Base-by-base conservation (phyloP, 2,797 vertebrate species). In the Sebastes hopkinsi region DNA sequence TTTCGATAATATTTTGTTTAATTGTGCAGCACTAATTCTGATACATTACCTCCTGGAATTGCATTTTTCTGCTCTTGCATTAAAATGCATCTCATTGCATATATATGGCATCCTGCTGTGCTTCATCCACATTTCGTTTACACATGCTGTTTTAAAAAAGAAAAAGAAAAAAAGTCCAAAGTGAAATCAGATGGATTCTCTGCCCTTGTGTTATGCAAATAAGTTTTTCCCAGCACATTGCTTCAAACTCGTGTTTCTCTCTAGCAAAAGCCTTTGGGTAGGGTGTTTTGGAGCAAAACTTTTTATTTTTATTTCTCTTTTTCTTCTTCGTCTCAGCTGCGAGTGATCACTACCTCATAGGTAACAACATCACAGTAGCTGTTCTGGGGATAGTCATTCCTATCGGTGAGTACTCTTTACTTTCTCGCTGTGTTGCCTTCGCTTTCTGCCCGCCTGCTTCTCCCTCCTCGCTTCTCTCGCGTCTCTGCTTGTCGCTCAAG, bases 301-400 rank as follows among this genome's bases (percentile, higher is more conserved):
- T 85, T 68, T 50, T 18, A 29, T 67, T n/a, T 56, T 18, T 77
- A 14, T 50, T 38, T 62, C 16, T 38, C 25, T 80, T 62, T 60
- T 55, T 75, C 29, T 83, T 14, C 73, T 88, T 69, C 67, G 7
- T 81, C 95, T 18, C 95, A 99, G 97, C 97, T 90, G 96, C 96
- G 18, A 97, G 96, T 75, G 96, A 96, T 85, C 96, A 95, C 59
- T 95, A 96, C 93, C 95, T 97, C 86, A 96, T 99, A 68, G 97
- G 96, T 85, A 98, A 97, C 85, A 97, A 98, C 60, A 96, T 98
- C 90, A 98, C 98, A 23, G 97, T 98, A 64, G 98, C 98, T 25
- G 96, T 98, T 80, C 94, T 99, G 92, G 98, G 98, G 64, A 97
- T 99, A 80, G 95, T 98, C 72, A 97, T 98, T 85, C 98, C 98